Conservation (phyloP, 2,797 vertebrate genomes). For the Zalophus californianus region DNA sequence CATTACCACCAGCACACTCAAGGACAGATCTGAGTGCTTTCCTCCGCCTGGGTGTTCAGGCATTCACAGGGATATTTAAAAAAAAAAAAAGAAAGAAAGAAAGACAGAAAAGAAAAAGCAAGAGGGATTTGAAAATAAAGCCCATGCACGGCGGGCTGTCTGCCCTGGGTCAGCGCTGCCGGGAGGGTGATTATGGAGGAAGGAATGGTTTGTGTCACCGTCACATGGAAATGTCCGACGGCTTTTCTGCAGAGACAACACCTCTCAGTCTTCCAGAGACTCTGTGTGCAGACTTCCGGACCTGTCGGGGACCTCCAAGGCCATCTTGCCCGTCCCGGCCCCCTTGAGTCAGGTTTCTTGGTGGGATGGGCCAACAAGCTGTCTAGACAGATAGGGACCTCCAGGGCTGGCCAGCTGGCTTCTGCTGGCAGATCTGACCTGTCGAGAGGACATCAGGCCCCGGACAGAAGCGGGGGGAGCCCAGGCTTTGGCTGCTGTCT, state of each 20-base stretch:
- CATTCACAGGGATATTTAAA: slow-evolving; percentile 47
- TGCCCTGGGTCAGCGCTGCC: slow-evolving; percentile 9
- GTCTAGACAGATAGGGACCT: slow-evolving; percentile 78
- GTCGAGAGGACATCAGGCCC: neutral
- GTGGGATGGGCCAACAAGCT: slow-evolving; percentile 10
- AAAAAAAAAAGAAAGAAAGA: neutral
- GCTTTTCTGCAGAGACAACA: slow-evolving; percentile 79
- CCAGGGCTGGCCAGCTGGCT: slow-evolving; percentile 39
- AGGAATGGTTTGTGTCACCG: slow-evolving; percentile 73
- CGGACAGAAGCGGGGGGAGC: neutral
- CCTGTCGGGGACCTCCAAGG: slow-evolving; percentile 67
- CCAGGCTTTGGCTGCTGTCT: neutral
- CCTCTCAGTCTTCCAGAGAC: slow-evolving; percentile 68
- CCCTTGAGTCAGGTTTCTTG: neutral
- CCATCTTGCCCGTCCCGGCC: slow-evolving; percentile 33
- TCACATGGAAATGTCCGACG: slow-evolving; percentile 66
- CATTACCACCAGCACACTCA: slow-evolving; percentile 62
- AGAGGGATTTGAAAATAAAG: slow-evolving; percentile 74
- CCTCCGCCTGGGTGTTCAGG: slow-evolving; percentile 74
- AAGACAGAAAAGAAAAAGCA: slow-evolving; percentile 23
- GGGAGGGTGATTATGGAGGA: slow-evolving; percentile 60
- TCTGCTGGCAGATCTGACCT: neutral
- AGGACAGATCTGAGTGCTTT: slow-evolving; percentile 63
- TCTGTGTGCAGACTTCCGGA: slow-evolving; percentile 77
- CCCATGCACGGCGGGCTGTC: slow-evolving; percentile 52